These are phyloP conservation scores for Galeopterus variegatus DNA, from an alignment of 2,113 vertebrate species.

Conservation along the genomic window DNA sequence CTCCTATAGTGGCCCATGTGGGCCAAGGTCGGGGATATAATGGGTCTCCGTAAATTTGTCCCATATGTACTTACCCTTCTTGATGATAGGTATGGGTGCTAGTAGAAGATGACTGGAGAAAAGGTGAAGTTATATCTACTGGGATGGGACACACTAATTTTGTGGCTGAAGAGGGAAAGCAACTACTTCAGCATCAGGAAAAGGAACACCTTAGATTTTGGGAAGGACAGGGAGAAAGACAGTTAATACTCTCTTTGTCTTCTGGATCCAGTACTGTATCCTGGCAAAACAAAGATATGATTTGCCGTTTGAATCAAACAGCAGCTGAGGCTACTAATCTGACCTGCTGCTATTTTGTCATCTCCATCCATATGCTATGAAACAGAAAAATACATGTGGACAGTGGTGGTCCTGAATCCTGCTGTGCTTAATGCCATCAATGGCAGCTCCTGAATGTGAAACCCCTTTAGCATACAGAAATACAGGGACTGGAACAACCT, in stretches of 20 bases:
- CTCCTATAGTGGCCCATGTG: background rate
- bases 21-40: background rate
- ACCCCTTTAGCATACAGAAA: background rate
- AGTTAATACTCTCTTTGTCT: background rate
- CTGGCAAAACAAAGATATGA: slow-evolving; percentile 28
- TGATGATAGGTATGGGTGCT: background rate
- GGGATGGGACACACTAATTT: background rate
- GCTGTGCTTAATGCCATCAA: background rate
- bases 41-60: background rate
- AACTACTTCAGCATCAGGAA: background rate
- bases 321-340: background rate
- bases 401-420: background rate
- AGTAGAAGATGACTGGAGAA: background rate
- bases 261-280: background rate
- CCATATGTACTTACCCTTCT: background rate
- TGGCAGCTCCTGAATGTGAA: background rate
- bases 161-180: background rate
- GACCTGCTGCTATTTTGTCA: background rate
- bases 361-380: background rate
- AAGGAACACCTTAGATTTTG: background rate
- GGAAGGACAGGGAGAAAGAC: background rate
- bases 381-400: background rate
- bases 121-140: background rate
- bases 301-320: background rate
- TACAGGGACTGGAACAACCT: background rate